Conservation (phyloP, 2,888 invertebrate species). For the Drosophila macrospina region DNA sequence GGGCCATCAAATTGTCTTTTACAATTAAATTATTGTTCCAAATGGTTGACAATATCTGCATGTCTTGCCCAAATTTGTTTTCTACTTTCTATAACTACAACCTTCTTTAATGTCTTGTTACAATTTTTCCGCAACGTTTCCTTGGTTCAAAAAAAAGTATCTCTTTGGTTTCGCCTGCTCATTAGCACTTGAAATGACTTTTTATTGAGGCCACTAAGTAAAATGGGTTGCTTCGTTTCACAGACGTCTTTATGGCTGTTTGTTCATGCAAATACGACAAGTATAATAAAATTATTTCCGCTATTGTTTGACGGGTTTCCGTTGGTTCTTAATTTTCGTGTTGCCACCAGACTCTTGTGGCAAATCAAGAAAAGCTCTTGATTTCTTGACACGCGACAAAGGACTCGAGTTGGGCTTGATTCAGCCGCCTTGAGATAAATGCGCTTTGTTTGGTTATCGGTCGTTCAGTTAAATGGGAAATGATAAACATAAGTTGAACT, state of each 20-base stretch:
- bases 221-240: slow-evolving; percentile 42
- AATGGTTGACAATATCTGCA: too few relatives aligned
- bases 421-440: slow-evolving; percentile 71
- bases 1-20: too few relatives aligned
- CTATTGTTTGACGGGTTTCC: slow-evolving; percentile 58
- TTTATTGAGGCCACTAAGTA: slow-evolving; percentile 53
- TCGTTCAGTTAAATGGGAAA: slow-evolving; percentile 37
- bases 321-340: slow-evolving; percentile 26
- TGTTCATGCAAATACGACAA: slow-evolving; percentile 71
- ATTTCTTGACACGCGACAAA: slow-evolving; percentile 64
- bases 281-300: slow-evolving; percentile 76
- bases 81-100: not conserved
- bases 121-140: not conserved
- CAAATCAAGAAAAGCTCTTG: slow-evolving; percentile 50
- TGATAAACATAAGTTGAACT: slow-evolving; percentile 61
- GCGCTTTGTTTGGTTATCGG: slow-evolving; percentile 65
- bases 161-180: slow-evolving; percentile 36
- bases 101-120: not conserved
- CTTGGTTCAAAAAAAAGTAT: not conserved
- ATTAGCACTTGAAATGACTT: slow-evolving; percentile 63
- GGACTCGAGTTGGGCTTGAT: slow-evolving; percentile 55
- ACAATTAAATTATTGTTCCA: too few relatives aligned
- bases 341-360: slow-evolving; percentile 39
- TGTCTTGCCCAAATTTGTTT: too few relatives aligned
- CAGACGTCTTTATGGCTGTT: slow-evolving; percentile 69